phyloP scores from a whole-genome alignment of 1,140 invertebrate genomes.

The Drosophila novamexicana region DNA sequence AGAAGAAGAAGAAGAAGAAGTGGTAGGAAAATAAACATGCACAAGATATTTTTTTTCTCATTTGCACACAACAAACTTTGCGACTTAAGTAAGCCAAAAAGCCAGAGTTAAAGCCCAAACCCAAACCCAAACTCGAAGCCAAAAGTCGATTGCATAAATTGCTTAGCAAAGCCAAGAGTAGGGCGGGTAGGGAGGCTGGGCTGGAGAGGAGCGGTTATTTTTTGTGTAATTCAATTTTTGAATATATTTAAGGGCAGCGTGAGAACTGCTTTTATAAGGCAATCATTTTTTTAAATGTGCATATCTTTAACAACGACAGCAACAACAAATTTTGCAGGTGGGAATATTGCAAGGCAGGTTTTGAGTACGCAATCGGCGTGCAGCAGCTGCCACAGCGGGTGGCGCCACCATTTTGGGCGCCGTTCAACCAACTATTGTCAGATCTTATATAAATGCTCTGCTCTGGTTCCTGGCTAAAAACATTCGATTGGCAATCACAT shows the following conservation, averaged over 20 bases:
- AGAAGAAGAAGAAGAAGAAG: constrained; percentile 31
- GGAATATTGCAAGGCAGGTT: constrained; percentile 31
- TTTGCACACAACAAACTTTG: constrained; percentile 37
- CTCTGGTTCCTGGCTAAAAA: constrained; percentile 25
- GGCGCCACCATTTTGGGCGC: constrained; percentile 20
- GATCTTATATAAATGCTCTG: constrained; percentile 35
- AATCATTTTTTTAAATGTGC: constrained; percentile 44
- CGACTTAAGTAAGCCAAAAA: constrained; percentile 6
- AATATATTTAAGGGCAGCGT: constrained; percentile 71
- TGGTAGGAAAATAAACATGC: constrained; percentile 15
- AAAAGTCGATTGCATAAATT: constrained; percentile 48
- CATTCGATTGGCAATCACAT: constrained; percentile 47
- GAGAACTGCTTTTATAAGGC: constrained; percentile 52
- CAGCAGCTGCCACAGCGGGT: background rate
- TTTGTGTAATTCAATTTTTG: constrained; percentile 67
- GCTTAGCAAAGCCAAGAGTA: constrained; percentile 45
- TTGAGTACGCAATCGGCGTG: constrained; percentile 23
- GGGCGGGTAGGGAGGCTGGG: background rate
- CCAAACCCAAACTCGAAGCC: constrained; percentile 22
- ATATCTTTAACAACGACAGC: too few species aligned
- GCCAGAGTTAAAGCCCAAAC: constrained; percentile 8
- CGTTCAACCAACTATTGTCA: constrained; percentile 40
- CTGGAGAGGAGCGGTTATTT: constrained; percentile 13
- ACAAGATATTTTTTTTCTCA: constrained; percentile 19
- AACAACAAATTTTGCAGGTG: constrained; percentile 23